Evolutionary conservation across 2,797 vertebrate genomes (phyloP), one percentile per base, ranked within the genome.

Genomic region (Selene dorsalis): DNA sequence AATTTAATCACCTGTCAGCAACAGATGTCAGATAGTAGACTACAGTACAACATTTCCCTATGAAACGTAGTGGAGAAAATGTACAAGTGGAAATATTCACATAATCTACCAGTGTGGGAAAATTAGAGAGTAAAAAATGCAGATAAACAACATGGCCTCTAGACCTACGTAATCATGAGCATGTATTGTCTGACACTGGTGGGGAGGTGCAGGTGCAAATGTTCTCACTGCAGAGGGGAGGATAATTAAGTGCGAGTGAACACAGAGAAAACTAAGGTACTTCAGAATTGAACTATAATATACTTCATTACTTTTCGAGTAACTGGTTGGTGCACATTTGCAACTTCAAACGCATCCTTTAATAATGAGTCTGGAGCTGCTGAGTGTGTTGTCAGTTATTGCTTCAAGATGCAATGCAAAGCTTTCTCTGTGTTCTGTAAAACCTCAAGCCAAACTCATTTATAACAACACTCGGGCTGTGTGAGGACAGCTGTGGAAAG

Each of bases 351-450:
- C 74, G 55, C 71, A 66, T 69, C 71, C 79, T 84, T 72, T 52
- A 60, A 47, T 57, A 74, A 74, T 17, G 8, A 47, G 58, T 41
- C 68, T 82, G 62, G 63, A 75, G 75, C 80, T 88, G 58, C 39
- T 11, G 57, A 83, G 81, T 80, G 68, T 81, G 74, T 80, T 81
- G 63, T 88, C 77, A 87, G 66, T 88, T 87, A 89, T 87, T 90
- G 87, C 80, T 87, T 90, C 82, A 88, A 91, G 85, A 87, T 85
- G 82, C 77, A 61, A 62, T 26, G 64, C 68, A 45, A 71, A 60
- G 28, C 55, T 68, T 62, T 70, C 57, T 35, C 41, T 77, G 70
- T 71, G 57, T 78, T 85, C 48, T 78, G 75, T 75, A 57, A 85
- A 80, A 86, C 41, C 65, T 80, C 65, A 43, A 20, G 75, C 83